Evolutionary conservation across 2,113 vertebrate genomes (phyloP), one percentile per base, ranked within the genome.

Genomic region (Xyrauchen texanus): DNA sequence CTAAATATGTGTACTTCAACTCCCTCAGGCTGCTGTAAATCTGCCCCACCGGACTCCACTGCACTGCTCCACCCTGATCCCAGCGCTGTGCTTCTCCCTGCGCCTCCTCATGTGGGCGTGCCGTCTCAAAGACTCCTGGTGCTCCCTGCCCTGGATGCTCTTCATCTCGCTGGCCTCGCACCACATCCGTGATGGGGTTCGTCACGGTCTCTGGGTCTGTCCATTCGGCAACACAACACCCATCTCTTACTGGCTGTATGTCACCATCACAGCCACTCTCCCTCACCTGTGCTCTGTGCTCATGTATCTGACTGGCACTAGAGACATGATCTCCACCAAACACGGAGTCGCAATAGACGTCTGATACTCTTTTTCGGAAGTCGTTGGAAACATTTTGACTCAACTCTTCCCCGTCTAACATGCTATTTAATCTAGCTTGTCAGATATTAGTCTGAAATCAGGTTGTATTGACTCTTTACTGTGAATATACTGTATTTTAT

Each of bases 101-200:
- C 96, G 95, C 86, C 88, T 96, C 76, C 86, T 93, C 68, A 94
- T 97, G 94, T 93, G 96, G 89, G 84, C 95, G 57, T 92, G 95
- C 76, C 95, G 92, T 81, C 94, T 98, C 79, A 97, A 96, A 85
- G 96, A 97, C 49, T 95, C 95, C 0, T 98, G 96, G 97, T 96
- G 95, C 88, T 97, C 96, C 84, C 90, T 99, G 83, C 98, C 97
- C 4, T 99, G 96, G 97, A 96, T 98, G 95, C 85, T 99, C 16
- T 96, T 98, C 78, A 92, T 99, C 72, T 95, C 96, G 49, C 95
- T 97, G 94, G 94, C 93, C 5, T 96, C 98, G 2, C 98, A 99
- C 87, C 98, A 99, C 0, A 65, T 98, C 47, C 93, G 96, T 65
- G 98, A 99, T 0, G 98, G 94, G 16, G 92, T 95, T 77, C 96